Evolutionary conservation across 2,797 vertebrate species (phyloP).

Genomic region (Tapirus indicus): DNA sequence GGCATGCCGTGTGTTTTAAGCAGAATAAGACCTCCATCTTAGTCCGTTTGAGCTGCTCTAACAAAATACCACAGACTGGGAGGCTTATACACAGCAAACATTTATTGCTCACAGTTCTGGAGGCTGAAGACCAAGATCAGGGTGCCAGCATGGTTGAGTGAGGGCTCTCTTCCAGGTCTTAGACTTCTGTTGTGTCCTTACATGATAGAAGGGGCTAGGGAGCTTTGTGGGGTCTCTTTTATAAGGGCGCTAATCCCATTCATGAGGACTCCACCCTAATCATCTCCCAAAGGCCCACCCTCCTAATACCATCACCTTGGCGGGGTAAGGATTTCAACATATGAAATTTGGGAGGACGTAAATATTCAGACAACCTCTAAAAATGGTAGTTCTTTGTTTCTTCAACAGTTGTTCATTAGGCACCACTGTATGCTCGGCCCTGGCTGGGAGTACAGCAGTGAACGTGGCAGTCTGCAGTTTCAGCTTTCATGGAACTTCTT

Average conservation of each 20-base stretch:
- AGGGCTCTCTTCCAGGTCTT: not conserved
- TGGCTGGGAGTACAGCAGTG: not conserved
- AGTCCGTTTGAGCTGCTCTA: not conserved
- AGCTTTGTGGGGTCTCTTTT: not conserved
- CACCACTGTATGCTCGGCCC: not conserved
- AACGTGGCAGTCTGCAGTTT: not conserved
- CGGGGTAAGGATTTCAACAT: not conserved
- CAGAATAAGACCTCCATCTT: not conserved
- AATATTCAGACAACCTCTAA: not conserved
- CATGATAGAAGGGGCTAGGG: not conserved
- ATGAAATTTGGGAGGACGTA: not conserved
- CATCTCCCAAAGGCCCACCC: not conserved
- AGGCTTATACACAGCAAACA: not conserved
- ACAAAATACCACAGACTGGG: not conserved
- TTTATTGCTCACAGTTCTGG: not conserved
- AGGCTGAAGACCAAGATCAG: not conserved
- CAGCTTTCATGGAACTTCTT: not conserved
- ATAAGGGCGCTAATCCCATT: not conserved
- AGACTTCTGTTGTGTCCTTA: not conserved
- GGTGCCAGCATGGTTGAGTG: not conserved
- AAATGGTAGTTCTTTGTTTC: not conserved
- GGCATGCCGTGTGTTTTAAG: not conserved
- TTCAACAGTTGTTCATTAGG: not conserved
- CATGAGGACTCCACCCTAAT: not conserved
- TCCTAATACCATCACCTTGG: not conserved